Base-by-base conservation (phyloP, 2,113 vertebrate genomes). In the Dolichallabes microphthalmus region DNA sequence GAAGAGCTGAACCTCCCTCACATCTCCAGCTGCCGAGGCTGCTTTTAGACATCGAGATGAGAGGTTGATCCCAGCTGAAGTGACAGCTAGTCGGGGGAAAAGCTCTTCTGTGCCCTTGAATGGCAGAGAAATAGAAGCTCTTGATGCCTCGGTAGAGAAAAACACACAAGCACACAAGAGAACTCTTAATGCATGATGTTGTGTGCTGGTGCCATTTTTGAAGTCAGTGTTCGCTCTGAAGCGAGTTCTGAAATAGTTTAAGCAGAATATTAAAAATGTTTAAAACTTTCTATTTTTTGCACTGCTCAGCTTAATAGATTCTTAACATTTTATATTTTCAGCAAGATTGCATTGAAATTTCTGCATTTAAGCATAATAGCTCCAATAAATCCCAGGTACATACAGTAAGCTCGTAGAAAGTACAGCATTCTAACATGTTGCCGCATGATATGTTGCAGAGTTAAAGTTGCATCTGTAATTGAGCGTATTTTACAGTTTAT, bases 41-140 rank as follows among this genome's bases (percentile, higher is more conserved):
- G 76, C 84, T 63, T 85, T 82, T 30, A 73, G 57, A 52, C 17
- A 27, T 19, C 0, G 39, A 81, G 85, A 86, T 82, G 85, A 81
- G 68, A 79, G 39, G 57, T 63, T 74, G 57, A 75, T 55, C 57
- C 78, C 78, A 74, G 68, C 68, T 53, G 45, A 74, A 75, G 85
- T 86, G 79, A 82, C 85, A 86, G 79, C 85, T 52, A 53, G 57
- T 81, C 30, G 3, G 22, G 22, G 32, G n/a, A 32, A 74, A 81
- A 81, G 35, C 69, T 82, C 58, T 86, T 86, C 78, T 81, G 57
- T 53, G 45, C 73, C 57, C 45, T 82, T 60, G 69, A 86, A 45
- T 32, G 73, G 84, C 39, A 73, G 73, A 78, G 50, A 85, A 53
- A 86, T 58, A 63, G 68, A 86, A 53, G 78, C 77, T 85, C 84